These are phyloP conservation scores for Parnassius apollo DNA, from an alignment of 2,888 invertebrate species.

Conservation along the genomic window DNA sequence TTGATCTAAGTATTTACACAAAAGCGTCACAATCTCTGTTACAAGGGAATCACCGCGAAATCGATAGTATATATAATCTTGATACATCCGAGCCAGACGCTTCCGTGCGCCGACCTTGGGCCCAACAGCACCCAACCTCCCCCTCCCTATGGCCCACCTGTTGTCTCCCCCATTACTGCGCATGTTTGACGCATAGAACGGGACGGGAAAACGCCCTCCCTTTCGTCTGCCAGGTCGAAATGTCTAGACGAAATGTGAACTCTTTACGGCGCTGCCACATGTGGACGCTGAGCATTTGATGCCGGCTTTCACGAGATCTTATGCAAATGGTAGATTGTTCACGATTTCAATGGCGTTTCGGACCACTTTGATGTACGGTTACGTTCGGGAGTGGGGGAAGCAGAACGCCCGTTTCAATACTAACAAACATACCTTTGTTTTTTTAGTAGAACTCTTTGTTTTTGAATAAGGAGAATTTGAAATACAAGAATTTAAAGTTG, in stretches of 20 bases:
- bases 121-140: conserved; percentile 38
- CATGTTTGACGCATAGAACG: conserved; percentile 60
- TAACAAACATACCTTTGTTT: no score
- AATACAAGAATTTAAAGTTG: no score
- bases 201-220: conserved; percentile 57
- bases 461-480: no score
- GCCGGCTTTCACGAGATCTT: conserved; percentile 5
- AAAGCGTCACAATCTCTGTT: conserved; percentile 11
- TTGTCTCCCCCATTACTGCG: conserved; percentile 66
- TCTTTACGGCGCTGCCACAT: conserved; percentile 55
- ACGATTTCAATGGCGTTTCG: background rate
- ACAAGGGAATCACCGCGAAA: conserved; percentile 51
- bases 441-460: no score
- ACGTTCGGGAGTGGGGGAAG: conserved; percentile 1
- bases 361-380: conserved; percentile 1
- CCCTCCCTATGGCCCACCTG: conserved; percentile 60
- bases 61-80: conserved; percentile 69
- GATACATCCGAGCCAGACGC: conserved; percentile 70
- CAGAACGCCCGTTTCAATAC: no score
- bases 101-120: conserved; percentile 77
- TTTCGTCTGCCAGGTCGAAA: conserved; percentile 71
- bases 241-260: conserved; percentile 78
- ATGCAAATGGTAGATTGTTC: background rate
- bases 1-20: background rate
- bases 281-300: conserved; percentile 46